Conservation (phyloP, 2,113 vertebrate genomes). For the Glaucomys volans region DNA sequence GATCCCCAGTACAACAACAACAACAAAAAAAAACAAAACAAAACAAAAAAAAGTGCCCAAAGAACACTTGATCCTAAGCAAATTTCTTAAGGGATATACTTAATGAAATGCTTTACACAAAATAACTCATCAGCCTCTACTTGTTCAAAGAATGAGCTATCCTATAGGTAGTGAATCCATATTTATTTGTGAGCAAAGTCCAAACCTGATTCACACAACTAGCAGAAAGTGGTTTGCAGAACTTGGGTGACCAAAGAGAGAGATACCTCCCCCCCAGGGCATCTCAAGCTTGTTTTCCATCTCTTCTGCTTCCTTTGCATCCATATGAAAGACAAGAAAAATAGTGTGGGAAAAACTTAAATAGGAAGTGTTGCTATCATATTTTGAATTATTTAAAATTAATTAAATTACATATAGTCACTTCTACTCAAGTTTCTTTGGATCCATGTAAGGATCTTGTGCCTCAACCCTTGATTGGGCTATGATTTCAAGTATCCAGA, state of each 20-base stretch:
- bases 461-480: conserved; percentile 5
- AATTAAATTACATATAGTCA: neutral
- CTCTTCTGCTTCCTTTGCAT: neutral
- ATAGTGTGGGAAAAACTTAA: neutral
- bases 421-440: neutral
- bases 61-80: neutral
- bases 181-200: neutral
- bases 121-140: neutral
- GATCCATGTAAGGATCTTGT: neutral
- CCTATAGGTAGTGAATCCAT: neutral
- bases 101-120: neutral
- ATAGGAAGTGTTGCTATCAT: neutral
- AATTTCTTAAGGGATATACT: neutral
- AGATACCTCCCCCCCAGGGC: neutral
- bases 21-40: too few relatives aligned
- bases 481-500: neutral
- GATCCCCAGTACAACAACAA: too few relatives aligned
- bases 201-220: neutral
- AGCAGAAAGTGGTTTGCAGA: neutral
- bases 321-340: neutral
- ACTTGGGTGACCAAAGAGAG: neutral
- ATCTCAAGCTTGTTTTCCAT: neutral
- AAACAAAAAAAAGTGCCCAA: neutral
- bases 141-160: neutral
- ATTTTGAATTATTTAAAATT: conserved; percentile 23